Evolutionary conservation across 2,113 vertebrate genomes (phyloP).

Genomic region (Cyphomyrus plagiostoma): DNA sequence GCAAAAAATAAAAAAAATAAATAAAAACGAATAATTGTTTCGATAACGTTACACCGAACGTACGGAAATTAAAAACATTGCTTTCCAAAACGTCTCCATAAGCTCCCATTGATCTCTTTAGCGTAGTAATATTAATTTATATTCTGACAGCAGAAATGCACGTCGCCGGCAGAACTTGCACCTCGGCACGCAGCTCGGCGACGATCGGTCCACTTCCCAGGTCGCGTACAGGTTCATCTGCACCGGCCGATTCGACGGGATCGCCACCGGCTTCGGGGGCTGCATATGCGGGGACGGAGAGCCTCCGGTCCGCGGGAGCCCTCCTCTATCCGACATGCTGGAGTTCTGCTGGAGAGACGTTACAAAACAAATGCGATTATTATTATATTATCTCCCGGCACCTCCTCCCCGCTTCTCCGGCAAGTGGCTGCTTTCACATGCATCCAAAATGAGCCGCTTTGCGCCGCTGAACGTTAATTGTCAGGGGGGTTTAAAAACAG

Average conservation of each 20-base stretch:
- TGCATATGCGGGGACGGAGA: conserved; percentile 43
- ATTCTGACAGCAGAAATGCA: neutral
- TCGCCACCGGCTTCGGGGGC: conserved; percentile 42
- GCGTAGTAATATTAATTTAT: neutral
- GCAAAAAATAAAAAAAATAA: neutral
- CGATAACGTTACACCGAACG: neutral
- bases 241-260: conserved; percentile 53
- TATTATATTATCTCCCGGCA: neutral
- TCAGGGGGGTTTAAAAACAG: neutral
- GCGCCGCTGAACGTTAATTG: neutral
- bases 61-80: neutral
- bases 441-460: neutral
- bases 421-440: neutral
- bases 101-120: neutral
- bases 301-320: conserved; percentile 36
- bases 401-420: neutral
- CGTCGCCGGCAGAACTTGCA: conserved; percentile 29
- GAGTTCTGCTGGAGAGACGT: conserved; percentile 5
- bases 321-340: conserved; percentile 40
- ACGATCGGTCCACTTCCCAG: conserved; percentile 69
- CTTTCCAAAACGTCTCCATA: neutral
- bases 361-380: neutral
- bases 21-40: neutral
- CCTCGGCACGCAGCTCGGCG: conserved; percentile 69
- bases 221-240: conserved; percentile 73